phyloP scores from a whole-genome alignment of 64 coral and sea anemone genomes.

The Trachythela sp. region DNA sequence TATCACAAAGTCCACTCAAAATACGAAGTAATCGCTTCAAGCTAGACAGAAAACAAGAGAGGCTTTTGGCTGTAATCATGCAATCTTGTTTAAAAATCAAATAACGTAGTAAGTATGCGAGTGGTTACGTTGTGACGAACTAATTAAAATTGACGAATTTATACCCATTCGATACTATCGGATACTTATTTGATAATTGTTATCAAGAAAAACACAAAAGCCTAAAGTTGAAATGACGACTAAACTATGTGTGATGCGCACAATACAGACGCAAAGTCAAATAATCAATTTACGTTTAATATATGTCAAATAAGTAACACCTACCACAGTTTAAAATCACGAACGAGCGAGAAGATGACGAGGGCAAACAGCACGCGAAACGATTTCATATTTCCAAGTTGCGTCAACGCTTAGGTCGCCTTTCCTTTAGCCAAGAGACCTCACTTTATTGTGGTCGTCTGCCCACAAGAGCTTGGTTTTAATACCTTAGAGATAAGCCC shows the following conservation, averaged over 20 bases:
- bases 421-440: neutral
- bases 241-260: too few species aligned
- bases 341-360: neutral
- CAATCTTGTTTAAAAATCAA: neutral
- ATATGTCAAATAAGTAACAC: neutral
- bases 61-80: neutral
- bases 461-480: neutral
- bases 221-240: too few species aligned
- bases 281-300: neutral
- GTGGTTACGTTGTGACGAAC: neutral
- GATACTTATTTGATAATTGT: neutral
- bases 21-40: neutral
- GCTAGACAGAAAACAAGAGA: neutral
- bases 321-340: neutral
- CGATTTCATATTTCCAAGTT: neutral
- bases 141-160: neutral
- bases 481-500: neutral
- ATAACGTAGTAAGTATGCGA: neutral
- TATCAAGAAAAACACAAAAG: neutral
- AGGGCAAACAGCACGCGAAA: neutral
- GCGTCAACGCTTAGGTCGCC: neutral
- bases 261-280: too few species aligned
- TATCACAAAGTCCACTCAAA: neutral
- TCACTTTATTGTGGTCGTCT: neutral
- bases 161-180: neutral